A percentile compares a stretch with the other conserved stretches of the same genome.
phyloP scores from a whole-genome alignment of 64 coral and sea anemone species.

The Porites lutea region DNA sequence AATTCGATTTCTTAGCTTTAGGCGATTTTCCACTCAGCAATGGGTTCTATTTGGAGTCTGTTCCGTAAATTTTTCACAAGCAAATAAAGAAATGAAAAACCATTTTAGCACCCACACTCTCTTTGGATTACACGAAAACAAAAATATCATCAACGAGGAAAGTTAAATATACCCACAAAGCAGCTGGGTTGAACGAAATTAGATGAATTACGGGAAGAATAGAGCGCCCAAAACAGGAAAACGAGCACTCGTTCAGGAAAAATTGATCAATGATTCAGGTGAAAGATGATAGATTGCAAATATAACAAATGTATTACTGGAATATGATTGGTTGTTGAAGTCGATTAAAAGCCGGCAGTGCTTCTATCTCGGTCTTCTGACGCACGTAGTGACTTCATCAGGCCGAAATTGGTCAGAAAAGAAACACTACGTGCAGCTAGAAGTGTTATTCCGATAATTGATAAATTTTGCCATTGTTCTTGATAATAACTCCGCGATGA shows the following conservation, averaged over 20 bases:
- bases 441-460: no score
- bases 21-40: no score
- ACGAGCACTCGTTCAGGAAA: not conserved
- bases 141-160: no score
- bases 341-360: not conserved
- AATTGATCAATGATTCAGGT: not conserved
- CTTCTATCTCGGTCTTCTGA: not conserved
- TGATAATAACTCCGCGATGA: not conserved
- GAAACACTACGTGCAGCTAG: no score
- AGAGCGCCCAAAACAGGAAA: not conserved
- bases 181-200: not conserved
- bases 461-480: not conserved
- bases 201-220: not conserved
- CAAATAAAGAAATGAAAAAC: no score
- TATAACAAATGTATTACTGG: not conserved
- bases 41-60: no score
- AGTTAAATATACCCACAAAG: no score
- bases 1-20: no score
- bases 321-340: not conserved
- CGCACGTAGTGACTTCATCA: conserved; percentile 9
- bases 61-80: no score
- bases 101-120: no score
- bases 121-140: no score
- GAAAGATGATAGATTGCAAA: not conserved
- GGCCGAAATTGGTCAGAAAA: not conserved